Base-by-base conservation (phyloP, 92 coral and sea anemone genomes). In the Palythoa heliodiscus region DNA sequence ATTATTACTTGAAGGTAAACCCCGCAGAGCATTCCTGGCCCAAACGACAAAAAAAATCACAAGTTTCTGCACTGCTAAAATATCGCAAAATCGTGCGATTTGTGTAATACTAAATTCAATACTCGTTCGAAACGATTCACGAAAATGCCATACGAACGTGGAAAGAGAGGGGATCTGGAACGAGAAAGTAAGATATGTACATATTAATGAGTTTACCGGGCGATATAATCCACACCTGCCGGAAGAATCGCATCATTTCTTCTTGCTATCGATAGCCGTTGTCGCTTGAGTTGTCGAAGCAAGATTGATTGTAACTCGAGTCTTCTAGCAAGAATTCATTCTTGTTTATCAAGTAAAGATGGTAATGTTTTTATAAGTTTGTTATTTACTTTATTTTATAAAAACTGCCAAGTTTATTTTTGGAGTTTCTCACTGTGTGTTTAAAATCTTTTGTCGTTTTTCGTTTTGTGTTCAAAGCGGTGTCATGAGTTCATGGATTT, bases 221-320 rank as follows among this genome's bases (percentile, higher is more conserved):
- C 79, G 38, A 76, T 55, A 80, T 19, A 66, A 66, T 80, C 71
- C 57, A 12, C 84, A 80, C 84, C 84, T 80, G 84, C 63, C 74
- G 22, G 55, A 67, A 80, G 17, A 29, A 24, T 66, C 43, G 14
- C 84, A 66, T 40, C 84, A 80, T 40, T 80, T 80, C 35, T 64
- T 80, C 84, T 80, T 80, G 84, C 84, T 38, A 53, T 67, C 70
- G 84, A 80, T 80, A 80, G 72, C 84, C 47, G 84, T 80, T 80
- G 84, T 80, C 66, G 74, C 84, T 64, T 48, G 35, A 52, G 81
- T 80, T 80, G 57, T 80, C 74, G 84, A 80, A 80, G 84, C 84
- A 80, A 80, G 84, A 80, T 63, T 64, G 47, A 48, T 64, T 16
- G 24, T 25, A 39, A 48, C 22, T 80, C 2, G 6, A 66, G 24